Conservation (phyloP, 2,113 vertebrate species). For the Psittacula cyanocephala region DNA sequence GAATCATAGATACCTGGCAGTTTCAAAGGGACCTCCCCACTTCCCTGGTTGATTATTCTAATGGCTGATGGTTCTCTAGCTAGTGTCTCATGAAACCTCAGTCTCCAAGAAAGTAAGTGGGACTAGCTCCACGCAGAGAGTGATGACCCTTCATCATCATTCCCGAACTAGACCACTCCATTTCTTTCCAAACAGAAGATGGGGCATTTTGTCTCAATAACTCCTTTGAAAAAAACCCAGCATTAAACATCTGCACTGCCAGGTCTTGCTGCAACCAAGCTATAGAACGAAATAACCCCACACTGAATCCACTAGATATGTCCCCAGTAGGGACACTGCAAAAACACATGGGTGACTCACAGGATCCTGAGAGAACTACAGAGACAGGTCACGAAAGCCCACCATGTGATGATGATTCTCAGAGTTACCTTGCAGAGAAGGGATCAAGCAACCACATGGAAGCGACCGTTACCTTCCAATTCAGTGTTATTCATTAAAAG, state of each 20-base stretch:
- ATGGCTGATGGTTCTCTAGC: neutral
- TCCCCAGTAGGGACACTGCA: neutral
- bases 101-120: neutral
- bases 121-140: neutral
- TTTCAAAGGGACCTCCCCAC: neutral
- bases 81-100: neutral
- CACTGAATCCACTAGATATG: neutral
- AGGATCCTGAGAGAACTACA: neutral
- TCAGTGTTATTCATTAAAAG: neutral
- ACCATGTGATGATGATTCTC: fast-evolving
- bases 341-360: neutral
- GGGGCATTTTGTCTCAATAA: neutral
- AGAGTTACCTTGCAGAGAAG: neutral
- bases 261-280: neutral
- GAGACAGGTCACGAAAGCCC: neutral
- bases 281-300: neutral
- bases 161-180: neutral
- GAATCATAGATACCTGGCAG: neutral
- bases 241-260: neutral
- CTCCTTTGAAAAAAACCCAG: neutral
- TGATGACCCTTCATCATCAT: neutral
- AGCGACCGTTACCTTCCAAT: neutral
- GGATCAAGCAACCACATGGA: neutral
- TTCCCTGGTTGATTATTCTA: neutral
- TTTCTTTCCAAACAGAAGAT: neutral